Conservation (phyloP, 1,140 invertebrate species). For the Thaumetopoea pityocampa region DNA sequence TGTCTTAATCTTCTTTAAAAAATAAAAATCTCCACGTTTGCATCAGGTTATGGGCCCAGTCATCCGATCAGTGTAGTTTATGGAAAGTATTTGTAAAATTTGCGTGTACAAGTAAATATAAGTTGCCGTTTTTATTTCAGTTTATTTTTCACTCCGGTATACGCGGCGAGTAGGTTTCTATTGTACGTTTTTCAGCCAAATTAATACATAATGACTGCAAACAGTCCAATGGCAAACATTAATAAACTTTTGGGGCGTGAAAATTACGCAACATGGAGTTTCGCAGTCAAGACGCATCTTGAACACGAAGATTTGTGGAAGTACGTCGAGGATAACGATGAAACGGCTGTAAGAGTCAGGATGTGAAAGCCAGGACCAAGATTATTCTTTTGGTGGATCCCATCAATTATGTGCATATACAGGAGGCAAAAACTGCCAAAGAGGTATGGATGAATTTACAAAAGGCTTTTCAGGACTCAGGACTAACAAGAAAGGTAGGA, state of each 20-base stretch:
- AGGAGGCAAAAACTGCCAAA: slow-evolving; percentile 21
- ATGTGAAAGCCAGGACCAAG: slow-evolving; percentile 17
- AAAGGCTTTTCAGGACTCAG: slow-evolving; percentile 11
- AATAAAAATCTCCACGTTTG: too few relatives aligned
- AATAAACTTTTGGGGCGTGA: slow-evolving; percentile 23
- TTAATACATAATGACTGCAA: slow-evolving; percentile 17
- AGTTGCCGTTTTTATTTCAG: too few relatives aligned
- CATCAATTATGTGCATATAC: slow-evolving; percentile 16
- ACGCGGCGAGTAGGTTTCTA: too few relatives aligned
- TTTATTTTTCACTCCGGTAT: too few relatives aligned
- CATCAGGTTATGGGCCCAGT: too few relatives aligned
- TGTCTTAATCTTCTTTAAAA: too few relatives aligned
- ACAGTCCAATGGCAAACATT: slow-evolving; percentile 15
- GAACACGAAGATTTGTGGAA: slow-evolving; percentile 5
- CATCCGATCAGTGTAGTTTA: too few relatives aligned
- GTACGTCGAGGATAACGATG: not conserved
- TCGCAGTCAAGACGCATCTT: slow-evolving; percentile 21
- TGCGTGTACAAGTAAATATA: too few relatives aligned
- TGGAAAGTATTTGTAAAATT: too few relatives aligned
- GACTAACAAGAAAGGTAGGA: slow-evolving; percentile 20
- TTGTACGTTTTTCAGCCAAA: too few relatives aligned
- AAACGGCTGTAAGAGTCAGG: not conserved
- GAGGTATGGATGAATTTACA: slow-evolving; percentile 20
- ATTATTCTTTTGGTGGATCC: slow-evolving; percentile 16
- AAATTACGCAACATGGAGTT: slow-evolving; percentile 25